Conservation (phyloP, 2,797 vertebrate species). For the Sebastes umbrosus region DNA sequence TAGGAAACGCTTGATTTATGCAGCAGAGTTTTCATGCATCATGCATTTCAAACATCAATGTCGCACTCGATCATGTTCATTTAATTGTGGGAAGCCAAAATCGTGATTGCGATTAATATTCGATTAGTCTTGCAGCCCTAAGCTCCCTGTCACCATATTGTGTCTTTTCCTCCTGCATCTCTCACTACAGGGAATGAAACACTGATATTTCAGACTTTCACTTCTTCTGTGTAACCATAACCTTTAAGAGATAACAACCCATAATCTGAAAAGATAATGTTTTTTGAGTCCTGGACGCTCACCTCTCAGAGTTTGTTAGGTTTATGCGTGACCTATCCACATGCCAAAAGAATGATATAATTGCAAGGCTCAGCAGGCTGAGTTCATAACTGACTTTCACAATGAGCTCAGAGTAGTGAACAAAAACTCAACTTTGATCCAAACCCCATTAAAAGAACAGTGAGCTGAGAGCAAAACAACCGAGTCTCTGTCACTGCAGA, state of each 20-base stretch:
- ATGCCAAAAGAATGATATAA: slow-evolving; percentile 58
- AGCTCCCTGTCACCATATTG: neutral
- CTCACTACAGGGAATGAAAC: neutral
- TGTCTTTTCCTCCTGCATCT: neutral
- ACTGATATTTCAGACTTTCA: neutral
- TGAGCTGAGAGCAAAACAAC: slow-evolving; percentile 42
- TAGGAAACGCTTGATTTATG: no score
- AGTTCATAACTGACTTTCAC: slow-evolving; percentile 44
- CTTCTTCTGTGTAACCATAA: neutral
- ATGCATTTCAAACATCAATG: fast-evolving
- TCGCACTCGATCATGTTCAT: no score
- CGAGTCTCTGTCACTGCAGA: slow-evolving; percentile 25
- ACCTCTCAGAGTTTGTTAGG: neutral
- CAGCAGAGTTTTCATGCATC: no score
- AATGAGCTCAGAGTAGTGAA: slow-evolving; percentile 56
- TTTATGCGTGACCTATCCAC: neutral
- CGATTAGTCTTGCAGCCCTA: fast-evolving
- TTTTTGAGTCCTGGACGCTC: neutral
- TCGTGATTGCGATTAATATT: no score
- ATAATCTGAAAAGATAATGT: neutral
- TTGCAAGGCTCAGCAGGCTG: slow-evolving; percentile 11
- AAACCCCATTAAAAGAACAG: slow-evolving; percentile 38
- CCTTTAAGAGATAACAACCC: neutral
- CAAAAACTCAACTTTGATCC: slow-evolving; percentile 21
- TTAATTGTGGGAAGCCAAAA: no score